A percentile compares a stretch with the other conserved stretches of the same genome.
These are phyloP conservation scores for Crocidura indochinensis DNA, from an alignment of 2,797 vertebrate genomes.

Conservation along the genomic window DNA sequence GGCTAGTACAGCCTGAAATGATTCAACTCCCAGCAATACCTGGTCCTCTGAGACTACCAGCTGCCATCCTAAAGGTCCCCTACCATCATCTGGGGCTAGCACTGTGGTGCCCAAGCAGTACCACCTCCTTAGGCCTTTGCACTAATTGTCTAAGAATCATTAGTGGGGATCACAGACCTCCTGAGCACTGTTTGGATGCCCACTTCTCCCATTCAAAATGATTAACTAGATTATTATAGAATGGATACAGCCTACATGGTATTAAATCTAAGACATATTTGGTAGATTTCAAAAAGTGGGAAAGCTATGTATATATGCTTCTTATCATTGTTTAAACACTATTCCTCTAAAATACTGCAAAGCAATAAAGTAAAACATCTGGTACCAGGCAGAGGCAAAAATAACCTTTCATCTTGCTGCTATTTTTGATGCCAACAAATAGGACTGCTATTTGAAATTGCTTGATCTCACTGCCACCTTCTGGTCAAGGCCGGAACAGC, in stretches of 20 bases:
- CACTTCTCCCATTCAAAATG: not conserved
- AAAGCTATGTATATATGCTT: slow-evolving; percentile 5
- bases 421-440: not conserved
- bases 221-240: slow-evolving; percentile 2
- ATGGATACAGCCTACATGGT: not conserved
- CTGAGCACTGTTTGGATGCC: too few relatives aligned
- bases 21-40: too few relatives aligned
- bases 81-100: too few relatives aligned
- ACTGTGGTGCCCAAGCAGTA: too few relatives aligned
- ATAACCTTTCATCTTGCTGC: slow-evolving; percentile 26
- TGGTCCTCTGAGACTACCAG: too few relatives aligned
- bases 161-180: too few relatives aligned
- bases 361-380: slow-evolving; percentile 60
- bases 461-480: slow-evolving; percentile 77
- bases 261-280: not conserved
- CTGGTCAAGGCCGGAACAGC: slow-evolving; percentile 37
- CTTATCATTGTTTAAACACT: slow-evolving; percentile 42
- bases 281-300: not conserved
- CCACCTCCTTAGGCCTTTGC: too few relatives aligned
- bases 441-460: not conserved
- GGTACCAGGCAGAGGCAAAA: slow-evolving; percentile 23
- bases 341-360: slow-evolving; percentile 46
- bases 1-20: too few relatives aligned
- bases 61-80: too few relatives aligned
- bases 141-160: too few relatives aligned